Percentiles rank a stretch among this genome's conserved stretches.
Conservation (phyloP, 2,113 vertebrate species). For the Perccottus glenii region DNA sequence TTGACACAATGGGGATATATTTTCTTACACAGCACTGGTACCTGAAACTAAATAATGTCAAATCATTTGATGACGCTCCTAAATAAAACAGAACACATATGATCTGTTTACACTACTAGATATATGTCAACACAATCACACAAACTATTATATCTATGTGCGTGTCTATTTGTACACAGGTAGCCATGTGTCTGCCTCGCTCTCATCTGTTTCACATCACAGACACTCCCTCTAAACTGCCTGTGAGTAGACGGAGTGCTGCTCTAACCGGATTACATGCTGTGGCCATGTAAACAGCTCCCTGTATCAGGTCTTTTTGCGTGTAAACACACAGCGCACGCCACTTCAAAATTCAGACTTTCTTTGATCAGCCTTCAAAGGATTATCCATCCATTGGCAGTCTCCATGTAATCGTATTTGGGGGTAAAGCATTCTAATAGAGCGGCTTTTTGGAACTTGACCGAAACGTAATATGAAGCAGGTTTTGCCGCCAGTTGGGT, state of each 20-base stretch:
- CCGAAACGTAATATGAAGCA: conserved; percentile 16
- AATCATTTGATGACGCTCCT: too few relatives aligned
- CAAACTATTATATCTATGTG: too few relatives aligned
- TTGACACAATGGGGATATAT: too few relatives aligned
- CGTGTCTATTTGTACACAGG: not conserved
- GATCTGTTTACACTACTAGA: too few relatives aligned
- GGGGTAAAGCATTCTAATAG: conserved; percentile 44
- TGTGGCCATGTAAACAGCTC: conserved; percentile 56
- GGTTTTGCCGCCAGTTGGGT: conserved; percentile 18
- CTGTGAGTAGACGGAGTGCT: conserved; percentile 9
- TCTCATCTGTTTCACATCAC: not conserved
- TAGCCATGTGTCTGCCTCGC: not conserved
- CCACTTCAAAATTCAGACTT: conserved; percentile 48
- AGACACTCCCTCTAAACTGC: conserved; percentile 3
- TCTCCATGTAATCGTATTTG: conserved; percentile 53
- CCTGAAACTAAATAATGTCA: too few relatives aligned
- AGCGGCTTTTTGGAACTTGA: conserved; percentile 34
- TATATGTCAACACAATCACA: not conserved
- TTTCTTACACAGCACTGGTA: too few relatives aligned
- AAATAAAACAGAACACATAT: too few relatives aligned
- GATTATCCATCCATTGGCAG: conserved; percentile 46
- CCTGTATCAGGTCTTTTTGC: conserved; percentile 34
- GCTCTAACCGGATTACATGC: conserved; percentile 57
- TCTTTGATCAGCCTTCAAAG: conserved; percentile 70
- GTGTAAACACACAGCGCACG: conserved; percentile 42